Conservation (phyloP, 1,140 invertebrate genomes). For the Thaumetopoea pityocampa region DNA sequence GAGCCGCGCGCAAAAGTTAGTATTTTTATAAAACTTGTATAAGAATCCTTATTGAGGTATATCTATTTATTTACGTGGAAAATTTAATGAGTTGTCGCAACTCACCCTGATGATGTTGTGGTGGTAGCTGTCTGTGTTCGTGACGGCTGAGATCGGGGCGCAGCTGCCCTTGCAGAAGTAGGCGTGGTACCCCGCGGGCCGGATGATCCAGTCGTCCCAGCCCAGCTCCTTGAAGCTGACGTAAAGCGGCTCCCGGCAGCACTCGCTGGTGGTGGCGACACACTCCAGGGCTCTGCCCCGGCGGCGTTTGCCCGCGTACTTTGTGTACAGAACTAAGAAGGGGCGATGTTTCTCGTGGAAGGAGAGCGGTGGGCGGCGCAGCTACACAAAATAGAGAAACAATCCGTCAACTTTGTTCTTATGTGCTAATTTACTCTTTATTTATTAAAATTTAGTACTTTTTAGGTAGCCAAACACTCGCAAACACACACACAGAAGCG, state of each 20-base stretch:
- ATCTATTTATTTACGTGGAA: no score
- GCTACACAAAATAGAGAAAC: constrained; percentile 49
- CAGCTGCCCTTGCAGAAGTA: constrained; percentile 91
- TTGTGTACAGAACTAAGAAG: constrained; percentile 85
- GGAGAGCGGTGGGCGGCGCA: constrained; percentile 78
- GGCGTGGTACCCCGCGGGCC: constrained; percentile 87
- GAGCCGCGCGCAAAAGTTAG: no score
- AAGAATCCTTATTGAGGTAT: no score
- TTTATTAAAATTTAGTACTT: no score
- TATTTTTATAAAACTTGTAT: no score
- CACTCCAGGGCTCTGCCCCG: constrained; percentile 83
- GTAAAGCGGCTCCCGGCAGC: constrained; percentile 88
- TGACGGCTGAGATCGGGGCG: constrained; percentile 80
- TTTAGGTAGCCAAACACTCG: no score
- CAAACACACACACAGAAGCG: no score
- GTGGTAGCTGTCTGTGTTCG: constrained; percentile 80
- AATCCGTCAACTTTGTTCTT: background rate
- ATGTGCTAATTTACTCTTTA: no score
- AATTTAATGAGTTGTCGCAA: no score
- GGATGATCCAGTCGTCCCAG: constrained; percentile 92
- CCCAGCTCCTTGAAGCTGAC: constrained; percentile 90
- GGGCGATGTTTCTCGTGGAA: constrained; percentile 80
- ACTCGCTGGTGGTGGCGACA: constrained; percentile 81
- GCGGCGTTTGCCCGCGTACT: constrained; percentile 77
- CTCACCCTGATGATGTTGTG: constrained; percentile 84